phyloP scores from a whole-genome alignment of 1,140 invertebrate species.

The Formica exsecta region DNA sequence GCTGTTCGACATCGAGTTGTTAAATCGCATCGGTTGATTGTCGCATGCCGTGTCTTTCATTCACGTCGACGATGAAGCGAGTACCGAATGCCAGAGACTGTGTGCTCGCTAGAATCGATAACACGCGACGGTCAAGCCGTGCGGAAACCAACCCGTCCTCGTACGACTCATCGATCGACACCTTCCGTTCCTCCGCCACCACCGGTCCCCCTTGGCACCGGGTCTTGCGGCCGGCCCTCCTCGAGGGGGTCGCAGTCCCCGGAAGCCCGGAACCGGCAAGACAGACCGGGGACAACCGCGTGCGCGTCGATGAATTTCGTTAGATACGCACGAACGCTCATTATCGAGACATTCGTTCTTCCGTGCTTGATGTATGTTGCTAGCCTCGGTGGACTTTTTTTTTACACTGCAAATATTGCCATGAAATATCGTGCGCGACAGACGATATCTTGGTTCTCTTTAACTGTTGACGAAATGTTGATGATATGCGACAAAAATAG shows the following conservation, averaged over 20 bases:
- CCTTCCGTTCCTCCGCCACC: constrained; percentile 43
- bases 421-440: not conserved
- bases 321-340: constrained; percentile 46
- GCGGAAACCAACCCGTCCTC: constrained; percentile 67
- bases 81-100: constrained; percentile 66
- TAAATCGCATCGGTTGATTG: constrained; percentile 49
- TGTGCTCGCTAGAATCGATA: constrained; percentile 68
- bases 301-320: constrained; percentile 63
- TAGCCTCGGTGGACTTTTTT: not conserved
- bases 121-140: constrained; percentile 70
- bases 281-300: not conserved
- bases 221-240: constrained; percentile 9
- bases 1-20: constrained; percentile 11
- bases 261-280: constrained; percentile 19
- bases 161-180: constrained; percentile 70
- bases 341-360: constrained; percentile 15
- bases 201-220: not conserved
- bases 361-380: not conserved
- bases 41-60: constrained; percentile 62
- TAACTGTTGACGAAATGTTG: not conserved
- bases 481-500: not conserved
- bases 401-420: not conserved
- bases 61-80: constrained; percentile 51
- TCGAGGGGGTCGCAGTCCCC: constrained; percentile 57
- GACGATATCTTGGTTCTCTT: not conserved